Percentiles rank a stretch among this genome's conserved stretches.
phyloP scores from a whole-genome alignment of 2,113 vertebrate genomes.

The Rallus limicola region DNA sequence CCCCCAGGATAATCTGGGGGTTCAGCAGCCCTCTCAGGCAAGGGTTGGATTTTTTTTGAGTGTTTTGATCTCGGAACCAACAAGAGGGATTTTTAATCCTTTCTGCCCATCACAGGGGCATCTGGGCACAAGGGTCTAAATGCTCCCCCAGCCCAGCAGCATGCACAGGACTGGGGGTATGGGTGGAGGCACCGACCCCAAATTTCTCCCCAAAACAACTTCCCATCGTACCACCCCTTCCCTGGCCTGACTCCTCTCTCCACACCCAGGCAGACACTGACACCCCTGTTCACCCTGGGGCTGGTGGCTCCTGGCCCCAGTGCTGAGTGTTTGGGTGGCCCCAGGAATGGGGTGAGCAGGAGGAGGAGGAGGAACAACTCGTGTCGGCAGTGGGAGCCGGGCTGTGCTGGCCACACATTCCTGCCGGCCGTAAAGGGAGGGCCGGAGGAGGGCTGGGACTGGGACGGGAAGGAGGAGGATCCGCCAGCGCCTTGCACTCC shows the following conservation, averaged over 20 bases:
- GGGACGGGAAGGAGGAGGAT: constrained; percentile 64
- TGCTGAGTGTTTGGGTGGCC: background rate
- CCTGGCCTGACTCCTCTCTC: background rate
- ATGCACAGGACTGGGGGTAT: background rate
- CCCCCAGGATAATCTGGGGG: background rate
- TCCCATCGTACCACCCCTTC: background rate
- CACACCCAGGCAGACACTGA: background rate
- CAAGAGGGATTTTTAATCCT: background rate
- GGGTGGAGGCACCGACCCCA: rapidly evolving
- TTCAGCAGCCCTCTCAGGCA: background rate
- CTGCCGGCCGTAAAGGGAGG: constrained; percentile 39
- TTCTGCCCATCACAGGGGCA: background rate
- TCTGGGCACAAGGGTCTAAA: background rate
- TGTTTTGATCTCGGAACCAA: background rate
- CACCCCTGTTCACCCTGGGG: rapidly evolving
- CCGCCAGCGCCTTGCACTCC: background rate
- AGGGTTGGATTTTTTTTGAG: background rate
- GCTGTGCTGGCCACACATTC: constrained; percentile 50
- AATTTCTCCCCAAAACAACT: background rate
- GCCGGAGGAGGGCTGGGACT: background rate
- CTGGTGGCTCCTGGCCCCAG: background rate
- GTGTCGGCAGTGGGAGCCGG: background rate
- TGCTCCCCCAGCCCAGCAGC: background rate
- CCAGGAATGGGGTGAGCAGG: background rate
- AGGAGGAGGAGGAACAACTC: background rate